phyloP scores from a whole-genome alignment of 2,797 vertebrate species.

The Ammospiza maritima region DNA sequence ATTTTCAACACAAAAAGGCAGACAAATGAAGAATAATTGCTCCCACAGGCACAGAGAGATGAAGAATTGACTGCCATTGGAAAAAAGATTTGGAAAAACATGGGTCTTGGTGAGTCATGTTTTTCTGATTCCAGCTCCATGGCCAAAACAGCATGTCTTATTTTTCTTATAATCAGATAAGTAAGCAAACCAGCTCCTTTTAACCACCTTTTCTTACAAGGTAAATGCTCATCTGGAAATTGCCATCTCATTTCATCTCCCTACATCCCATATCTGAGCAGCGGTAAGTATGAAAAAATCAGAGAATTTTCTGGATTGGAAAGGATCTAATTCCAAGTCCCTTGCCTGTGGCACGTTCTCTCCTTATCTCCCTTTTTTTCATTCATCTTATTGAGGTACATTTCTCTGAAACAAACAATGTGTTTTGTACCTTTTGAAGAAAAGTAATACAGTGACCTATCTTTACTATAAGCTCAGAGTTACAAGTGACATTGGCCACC shows the following conservation, averaged over 20 bases:
- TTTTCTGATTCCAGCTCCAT: not conserved
- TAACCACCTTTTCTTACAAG: not conserved
- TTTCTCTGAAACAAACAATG: not conserved
- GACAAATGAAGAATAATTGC: not conserved
- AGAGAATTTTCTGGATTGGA: not conserved
- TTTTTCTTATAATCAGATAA: not conserved
- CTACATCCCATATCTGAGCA: not conserved
- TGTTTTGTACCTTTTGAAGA: not conserved
- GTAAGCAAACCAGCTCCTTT: not conserved
- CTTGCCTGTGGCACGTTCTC: accelerated
- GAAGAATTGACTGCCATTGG: not conserved
- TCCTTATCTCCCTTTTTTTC: not conserved
- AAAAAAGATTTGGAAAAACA: not conserved
- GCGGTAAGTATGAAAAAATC: not conserved
- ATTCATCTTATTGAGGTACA: not conserved
- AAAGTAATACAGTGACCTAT: not conserved
- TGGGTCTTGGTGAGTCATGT: not conserved
- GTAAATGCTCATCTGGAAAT: not conserved
- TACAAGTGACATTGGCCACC: not conserved
- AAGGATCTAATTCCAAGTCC: not conserved
- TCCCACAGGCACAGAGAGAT: not conserved
- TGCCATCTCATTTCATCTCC: not conserved
- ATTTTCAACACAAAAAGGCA: not conserved
- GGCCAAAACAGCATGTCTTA: not conserved
- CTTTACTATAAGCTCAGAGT: not conserved